These are phyloP conservation scores for Ciconia nigra DNA, from an alignment of 2,797 vertebrate genomes.

Conservation along the genomic window DNA sequence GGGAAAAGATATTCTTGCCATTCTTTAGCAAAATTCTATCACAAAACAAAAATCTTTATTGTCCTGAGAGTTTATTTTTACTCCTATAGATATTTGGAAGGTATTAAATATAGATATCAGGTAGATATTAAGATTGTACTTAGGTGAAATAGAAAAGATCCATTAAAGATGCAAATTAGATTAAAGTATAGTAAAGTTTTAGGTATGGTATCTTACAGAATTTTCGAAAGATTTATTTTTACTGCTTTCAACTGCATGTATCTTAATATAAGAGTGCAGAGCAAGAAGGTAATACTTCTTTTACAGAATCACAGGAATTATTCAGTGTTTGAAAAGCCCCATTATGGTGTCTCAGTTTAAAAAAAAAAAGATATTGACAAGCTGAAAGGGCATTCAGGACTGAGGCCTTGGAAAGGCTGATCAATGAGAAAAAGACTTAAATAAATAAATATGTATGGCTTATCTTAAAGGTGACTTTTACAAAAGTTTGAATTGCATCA, in stretches of 20 bases:
- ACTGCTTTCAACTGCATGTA: not conserved
- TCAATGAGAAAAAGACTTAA: conserved; percentile 50
- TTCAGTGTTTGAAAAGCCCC: not conserved
- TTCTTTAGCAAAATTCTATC: not conserved
- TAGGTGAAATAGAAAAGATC: not conserved
- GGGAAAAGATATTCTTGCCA: not conserved
- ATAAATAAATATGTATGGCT: conserved; percentile 53
- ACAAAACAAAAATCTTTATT: not conserved
- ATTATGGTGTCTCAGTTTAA: not conserved
- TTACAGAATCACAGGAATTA: not conserved
- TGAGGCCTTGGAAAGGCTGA: conserved; percentile 13
- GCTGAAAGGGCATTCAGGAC: conserved; percentile 18
- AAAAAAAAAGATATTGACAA: not conserved
- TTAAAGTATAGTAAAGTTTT: not conserved
- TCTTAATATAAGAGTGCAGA: not conserved
- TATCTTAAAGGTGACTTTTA: conserved; percentile 36
- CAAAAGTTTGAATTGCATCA: not conserved
- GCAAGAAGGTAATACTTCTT: not conserved
- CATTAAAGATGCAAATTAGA: not conserved
- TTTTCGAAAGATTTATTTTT: not conserved
- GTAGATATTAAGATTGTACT: not conserved
- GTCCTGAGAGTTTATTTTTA: not conserved
- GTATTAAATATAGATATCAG: not conserved
- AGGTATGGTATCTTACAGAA: not conserved
- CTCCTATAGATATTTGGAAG: not conserved